Percentiles rank a stretch among this genome's conserved stretches.
phyloP scores from a whole-genome alignment of 2,113 vertebrate genomes.

The Morone saxatilis region DNA sequence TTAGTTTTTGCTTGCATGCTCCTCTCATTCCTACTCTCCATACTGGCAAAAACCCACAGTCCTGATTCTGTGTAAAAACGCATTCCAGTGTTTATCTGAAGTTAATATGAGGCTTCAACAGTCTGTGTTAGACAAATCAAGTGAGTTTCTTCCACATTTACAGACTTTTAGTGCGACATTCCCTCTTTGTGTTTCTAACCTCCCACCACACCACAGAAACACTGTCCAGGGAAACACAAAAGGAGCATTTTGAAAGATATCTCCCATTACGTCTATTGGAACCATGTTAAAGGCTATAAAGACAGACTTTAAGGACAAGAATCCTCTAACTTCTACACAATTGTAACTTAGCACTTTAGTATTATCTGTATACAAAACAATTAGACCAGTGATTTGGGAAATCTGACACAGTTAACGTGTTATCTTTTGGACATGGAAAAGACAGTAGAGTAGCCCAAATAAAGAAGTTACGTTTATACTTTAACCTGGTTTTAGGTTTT shows the following conservation, averaged over 20 bases:
- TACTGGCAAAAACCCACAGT: background rate
- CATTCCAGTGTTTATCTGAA: background rate
- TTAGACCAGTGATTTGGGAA: background rate
- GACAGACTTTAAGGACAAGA: background rate
- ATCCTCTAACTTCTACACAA: background rate
- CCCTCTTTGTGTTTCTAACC: background rate
- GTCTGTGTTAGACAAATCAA: background rate
- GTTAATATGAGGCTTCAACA: background rate
- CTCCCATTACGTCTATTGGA: too few species aligned
- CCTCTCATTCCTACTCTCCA: background rate
- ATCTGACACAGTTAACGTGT: conserved; percentile 13
- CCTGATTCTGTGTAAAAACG: background rate
- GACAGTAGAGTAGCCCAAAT: too few species aligned
- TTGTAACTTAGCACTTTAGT: background rate
- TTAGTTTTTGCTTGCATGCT: too few species aligned
- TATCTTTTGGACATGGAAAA: too few species aligned
- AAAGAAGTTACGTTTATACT: too few species aligned
- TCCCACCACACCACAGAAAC: too few species aligned
- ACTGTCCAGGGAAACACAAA: too few species aligned
- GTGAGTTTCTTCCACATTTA: background rate
- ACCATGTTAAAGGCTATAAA: background rate
- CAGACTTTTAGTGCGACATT: background rate
- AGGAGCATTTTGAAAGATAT: too few species aligned
- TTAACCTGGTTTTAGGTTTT: too few species aligned
- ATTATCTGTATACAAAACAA: background rate